phyloP scores from a whole-genome alignment of 2,797 vertebrate genomes.

The Merluccius polli region DNA sequence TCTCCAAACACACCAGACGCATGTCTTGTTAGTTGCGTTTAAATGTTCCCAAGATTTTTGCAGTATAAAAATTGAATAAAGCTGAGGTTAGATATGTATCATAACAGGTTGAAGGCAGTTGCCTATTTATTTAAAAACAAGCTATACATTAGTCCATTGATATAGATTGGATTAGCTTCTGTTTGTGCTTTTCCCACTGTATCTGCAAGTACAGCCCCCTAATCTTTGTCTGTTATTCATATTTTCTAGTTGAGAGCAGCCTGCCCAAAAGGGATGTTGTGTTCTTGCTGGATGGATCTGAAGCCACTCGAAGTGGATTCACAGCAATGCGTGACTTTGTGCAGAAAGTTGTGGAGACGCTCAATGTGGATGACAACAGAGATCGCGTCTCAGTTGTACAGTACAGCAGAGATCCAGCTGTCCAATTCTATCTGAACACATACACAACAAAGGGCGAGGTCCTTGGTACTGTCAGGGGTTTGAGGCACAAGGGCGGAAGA shows the following conservation, averaged over 20 bases:
- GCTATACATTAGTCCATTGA: no score
- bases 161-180: no score
- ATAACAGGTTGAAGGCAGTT: no score
- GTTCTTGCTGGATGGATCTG: not conserved
- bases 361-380: constrained; percentile 50
- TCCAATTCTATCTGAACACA: constrained; percentile 31
- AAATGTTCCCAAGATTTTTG: no score
- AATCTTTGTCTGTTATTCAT: constrained; percentile 19
- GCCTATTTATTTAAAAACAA: no score
- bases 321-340: constrained; percentile 22
- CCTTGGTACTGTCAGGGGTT: constrained; percentile 9
- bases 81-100: no score
- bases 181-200: no score
- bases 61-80: no score
- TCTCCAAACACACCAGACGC: no score
- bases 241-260: not conserved
- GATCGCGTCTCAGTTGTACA: constrained; percentile 63
- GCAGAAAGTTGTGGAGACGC: constrained; percentile 44
- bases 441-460: constrained; percentile 14
- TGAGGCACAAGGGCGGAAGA: constrained; percentile 26
- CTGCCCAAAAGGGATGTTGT: no score
- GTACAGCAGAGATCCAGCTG: constrained; percentile 54
- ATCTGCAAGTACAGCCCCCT: not conserved
- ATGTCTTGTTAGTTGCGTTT: no score
- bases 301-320: not conserved